Base-by-base conservation (phyloP, 2,113 vertebrate genomes). In the Trematomus loennbergii region DNA sequence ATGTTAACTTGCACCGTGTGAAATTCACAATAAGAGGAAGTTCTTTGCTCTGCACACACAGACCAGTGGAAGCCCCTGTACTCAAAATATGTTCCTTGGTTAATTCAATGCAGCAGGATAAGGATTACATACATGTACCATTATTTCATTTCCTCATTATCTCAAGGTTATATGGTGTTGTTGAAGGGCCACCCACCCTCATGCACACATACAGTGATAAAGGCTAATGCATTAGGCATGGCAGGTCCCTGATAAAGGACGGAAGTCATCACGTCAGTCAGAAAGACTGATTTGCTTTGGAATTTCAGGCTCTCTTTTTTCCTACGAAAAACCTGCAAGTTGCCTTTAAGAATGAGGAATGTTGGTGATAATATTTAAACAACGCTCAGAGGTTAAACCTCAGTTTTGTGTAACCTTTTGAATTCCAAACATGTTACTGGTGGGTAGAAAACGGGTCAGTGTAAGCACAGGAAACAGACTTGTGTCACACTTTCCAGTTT, bases 71-170 rank as follows among this genome's bases (percentile, higher is more conserved):
- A 69, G 29, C 22, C 20, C 25, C 49, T 57, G 10, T 43, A 82
- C 58, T 75, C 63, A 80, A 83, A 83, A 88, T 82, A 86, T 88
- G 57, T 89, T 89, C 59, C 70, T 78, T 15, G 54, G 43, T 46
- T 36, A 67, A 52, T 50, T 84, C 72, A 62, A 25, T 45, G 60
- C 36, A 76, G 52, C 65, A 77, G 63, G 84, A 87, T 81, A 74
- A 75, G 12, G 33, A 49, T 5, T 52, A 17, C 80, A 87, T 75
- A 17, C 16, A 86, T 88, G 48, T 63, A 76, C 70, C 73, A 40
- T 91, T 87, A 88, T 86, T 90, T 89, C 48, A 88, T 89, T 88
- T 90, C 84, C 84, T 87, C 60, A 79, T 79, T 83, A 46, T 64
- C 45, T 84, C 66, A 79, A 64, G 61, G 22, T 72, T 67, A 75